Evolutionary conservation across 2,113 vertebrate species (phyloP).

Genomic region (Notiomystis cincta): DNA sequence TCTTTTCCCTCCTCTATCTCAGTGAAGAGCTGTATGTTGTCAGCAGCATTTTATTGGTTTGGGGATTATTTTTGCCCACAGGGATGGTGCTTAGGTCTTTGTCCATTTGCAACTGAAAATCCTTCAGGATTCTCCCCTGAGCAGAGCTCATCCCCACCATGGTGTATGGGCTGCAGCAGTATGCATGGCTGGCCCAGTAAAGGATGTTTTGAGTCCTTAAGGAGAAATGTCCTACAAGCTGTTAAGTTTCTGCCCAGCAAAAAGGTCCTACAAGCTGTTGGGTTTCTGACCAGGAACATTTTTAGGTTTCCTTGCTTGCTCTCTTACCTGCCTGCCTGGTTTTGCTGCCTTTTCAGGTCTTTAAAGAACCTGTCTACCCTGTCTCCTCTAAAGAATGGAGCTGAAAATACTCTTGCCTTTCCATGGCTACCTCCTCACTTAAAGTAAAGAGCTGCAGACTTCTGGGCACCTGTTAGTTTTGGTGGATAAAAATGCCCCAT

Average conservation of each 20-base stretch:
- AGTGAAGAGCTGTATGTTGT: neutral
- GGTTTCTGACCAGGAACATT: neutral
- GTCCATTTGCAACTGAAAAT: neutral
- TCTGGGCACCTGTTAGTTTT: neutral
- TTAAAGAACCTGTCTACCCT: constrained; percentile 1
- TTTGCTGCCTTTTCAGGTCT: constrained; percentile 5
- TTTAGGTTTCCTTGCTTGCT: neutral
- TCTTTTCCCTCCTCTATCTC: neutral
- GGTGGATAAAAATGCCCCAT: neutral
- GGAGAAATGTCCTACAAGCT: neutral
- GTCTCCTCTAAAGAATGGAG: neutral
- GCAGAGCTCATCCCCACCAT: neutral
- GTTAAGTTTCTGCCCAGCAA: neutral
- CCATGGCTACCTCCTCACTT: neutral
- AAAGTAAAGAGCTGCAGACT: neutral
- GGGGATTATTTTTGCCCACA: neutral
- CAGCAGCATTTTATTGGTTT: neutral
- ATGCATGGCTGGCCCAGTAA: neutral
- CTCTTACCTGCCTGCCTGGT: neutral
- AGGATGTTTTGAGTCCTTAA: neutral
- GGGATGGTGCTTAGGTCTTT: neutral
- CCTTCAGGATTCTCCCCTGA: neutral
- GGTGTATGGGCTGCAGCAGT: neutral
- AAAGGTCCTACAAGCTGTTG: neutral
- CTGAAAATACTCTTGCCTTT: neutral